Percentiles rank a stretch among this genome's conserved stretches.
Evolutionary conservation across 2,797 vertebrate genomes (phyloP).

Genomic region (Parambassis ranga): DNA sequence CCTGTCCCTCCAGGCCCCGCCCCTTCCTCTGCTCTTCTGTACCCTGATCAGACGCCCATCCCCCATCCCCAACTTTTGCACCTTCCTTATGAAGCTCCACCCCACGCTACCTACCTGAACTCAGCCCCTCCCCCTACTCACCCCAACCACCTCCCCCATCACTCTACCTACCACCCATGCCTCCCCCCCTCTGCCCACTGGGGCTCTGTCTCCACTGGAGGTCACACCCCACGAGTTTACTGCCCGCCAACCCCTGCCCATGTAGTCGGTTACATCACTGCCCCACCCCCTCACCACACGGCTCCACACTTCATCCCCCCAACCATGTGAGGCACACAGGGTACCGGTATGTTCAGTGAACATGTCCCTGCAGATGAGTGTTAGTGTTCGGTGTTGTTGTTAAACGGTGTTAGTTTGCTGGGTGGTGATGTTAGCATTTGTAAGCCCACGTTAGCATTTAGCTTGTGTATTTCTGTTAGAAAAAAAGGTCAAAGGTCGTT

Average conservation of each 20-base stretch:
- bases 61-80: constrained; percentile 38
- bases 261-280: constrained; percentile 78
- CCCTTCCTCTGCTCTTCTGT: constrained; percentile 20
- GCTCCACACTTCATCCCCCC: constrained; percentile 56
- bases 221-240: constrained; percentile 48
- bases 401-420: too few species aligned
- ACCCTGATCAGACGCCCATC: constrained; percentile 33
- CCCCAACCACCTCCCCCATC: constrained; percentile 63
- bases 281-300: constrained; percentile 51
- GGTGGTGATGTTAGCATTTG: too few species aligned
- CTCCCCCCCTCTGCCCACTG: constrained; percentile 66
- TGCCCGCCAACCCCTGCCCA: constrained; percentile 79
- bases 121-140: constrained; percentile 69
- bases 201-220: constrained; percentile 17
- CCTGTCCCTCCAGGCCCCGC: constrained; percentile 67
- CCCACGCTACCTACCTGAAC: constrained; percentile 62
- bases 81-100: constrained; percentile 48
- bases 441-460: too few species aligned
- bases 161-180: constrained; percentile 81
- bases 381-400: too few species aligned
- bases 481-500: too few species aligned
- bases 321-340: constrained; percentile 47
- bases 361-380: too few species aligned
- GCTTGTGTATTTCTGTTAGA: too few species aligned
- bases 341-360: too few species aligned